These are phyloP conservation scores for Triplophysa tibetana DNA, from an alignment of 2,113 vertebrate species.

Conservation along the genomic window DNA sequence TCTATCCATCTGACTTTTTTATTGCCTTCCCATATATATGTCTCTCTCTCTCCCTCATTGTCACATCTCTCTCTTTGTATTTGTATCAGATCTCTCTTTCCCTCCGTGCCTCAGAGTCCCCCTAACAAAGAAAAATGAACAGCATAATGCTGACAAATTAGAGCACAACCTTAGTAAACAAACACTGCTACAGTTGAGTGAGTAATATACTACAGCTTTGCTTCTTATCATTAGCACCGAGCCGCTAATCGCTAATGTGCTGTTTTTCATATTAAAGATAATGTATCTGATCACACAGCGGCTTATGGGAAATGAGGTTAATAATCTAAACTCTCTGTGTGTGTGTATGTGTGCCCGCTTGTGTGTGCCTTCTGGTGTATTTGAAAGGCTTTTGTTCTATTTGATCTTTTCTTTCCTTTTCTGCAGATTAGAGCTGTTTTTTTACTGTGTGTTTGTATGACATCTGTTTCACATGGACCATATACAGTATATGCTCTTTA, in stretches of 20 bases:
- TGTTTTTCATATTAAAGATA: slow-evolving; percentile 41
- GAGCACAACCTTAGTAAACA: slow-evolving; percentile 54
- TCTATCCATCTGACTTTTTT: neutral
- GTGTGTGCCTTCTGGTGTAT: slow-evolving; percentile 11
- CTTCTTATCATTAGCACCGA: slow-evolving; percentile 42
- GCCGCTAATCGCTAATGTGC: slow-evolving; percentile 36
- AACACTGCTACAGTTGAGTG: slow-evolving; percentile 34
- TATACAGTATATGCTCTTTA: neutral
- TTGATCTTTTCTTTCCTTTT: neutral
- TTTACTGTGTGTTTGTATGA: neutral
- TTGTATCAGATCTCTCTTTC: slow-evolving; percentile 18
- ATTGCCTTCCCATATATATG: neutral
- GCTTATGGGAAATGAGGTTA: slow-evolving; percentile 32
- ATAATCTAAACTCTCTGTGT: slow-evolving; percentile 47
- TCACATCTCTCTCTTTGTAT: slow-evolving; percentile 7
- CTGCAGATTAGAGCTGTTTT: neutral
- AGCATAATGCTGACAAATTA: slow-evolving; percentile 61
- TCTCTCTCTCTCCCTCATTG: neutral
- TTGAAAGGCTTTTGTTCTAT: neutral
- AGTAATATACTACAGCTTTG: slow-evolving; percentile 27
- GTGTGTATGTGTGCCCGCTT: slow-evolving; percentile 48
- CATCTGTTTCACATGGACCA: neutral
- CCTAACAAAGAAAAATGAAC: slow-evolving; percentile 60
- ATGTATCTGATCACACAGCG: slow-evolving; percentile 31
- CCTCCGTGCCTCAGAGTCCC: slow-evolving; percentile 34